Percentiles rank a stretch among this genome's conserved stretches.
These are phyloP conservation scores for Plectrocnemia conspersa DNA, from an alignment of 1,140 invertebrate species.

Conservation along the genomic window DNA sequence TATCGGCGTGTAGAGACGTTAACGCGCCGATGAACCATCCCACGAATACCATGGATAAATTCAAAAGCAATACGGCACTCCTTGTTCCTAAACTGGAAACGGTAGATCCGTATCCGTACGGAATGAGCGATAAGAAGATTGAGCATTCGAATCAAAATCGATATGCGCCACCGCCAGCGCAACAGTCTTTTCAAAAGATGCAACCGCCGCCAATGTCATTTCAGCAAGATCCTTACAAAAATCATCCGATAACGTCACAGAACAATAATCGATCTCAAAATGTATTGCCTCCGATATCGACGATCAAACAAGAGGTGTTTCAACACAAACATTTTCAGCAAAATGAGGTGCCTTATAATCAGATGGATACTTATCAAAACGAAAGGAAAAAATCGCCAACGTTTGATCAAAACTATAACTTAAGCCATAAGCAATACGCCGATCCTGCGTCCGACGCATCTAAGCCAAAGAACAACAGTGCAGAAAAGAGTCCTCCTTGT, in stretches of 20 bases:
- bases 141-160: conserved; percentile 4
- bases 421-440: conserved; percentile 14
- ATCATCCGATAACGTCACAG: background rate
- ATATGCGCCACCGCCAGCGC: background rate
- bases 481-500: background rate
- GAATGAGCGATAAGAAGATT: conserved; percentile 34
- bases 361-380: conserved; percentile 19
- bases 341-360: conserved; percentile 22
- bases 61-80: conserved; percentile 42
- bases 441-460: no score
- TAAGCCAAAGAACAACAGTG: no score
- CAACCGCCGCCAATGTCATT: conserved; percentile 12
- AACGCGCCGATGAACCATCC: conserved; percentile 47
- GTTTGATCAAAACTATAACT: conserved; percentile 10
- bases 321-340: conserved; percentile 26
- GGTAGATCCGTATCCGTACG: conserved; percentile 44
- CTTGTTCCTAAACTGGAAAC: conserved; percentile 49
- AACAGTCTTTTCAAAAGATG: background rate
- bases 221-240: conserved; percentile 19
- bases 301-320: conserved; percentile 50
- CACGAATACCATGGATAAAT: conserved; percentile 44
- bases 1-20: conserved; percentile 38
- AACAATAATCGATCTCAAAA: conserved; percentile 32
- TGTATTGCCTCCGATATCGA: conserved; percentile 49
- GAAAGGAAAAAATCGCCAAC: conserved; percentile 16